phyloP scores from a whole-genome alignment of 2,797 vertebrate genomes.

The Argya squamiceps region DNA sequence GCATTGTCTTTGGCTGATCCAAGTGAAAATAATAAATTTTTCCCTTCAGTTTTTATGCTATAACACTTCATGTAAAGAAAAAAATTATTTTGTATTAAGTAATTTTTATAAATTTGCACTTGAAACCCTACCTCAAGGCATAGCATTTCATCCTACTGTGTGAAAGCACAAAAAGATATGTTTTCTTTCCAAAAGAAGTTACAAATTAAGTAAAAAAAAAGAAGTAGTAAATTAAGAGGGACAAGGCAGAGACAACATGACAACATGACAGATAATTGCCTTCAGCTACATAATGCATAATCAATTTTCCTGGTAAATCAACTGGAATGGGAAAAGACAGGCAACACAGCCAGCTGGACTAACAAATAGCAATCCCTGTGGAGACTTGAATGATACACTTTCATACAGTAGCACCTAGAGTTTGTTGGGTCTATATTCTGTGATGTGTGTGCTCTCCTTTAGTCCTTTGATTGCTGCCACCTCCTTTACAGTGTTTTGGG shows the following conservation, averaged over 20 bases:
- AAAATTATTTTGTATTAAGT: neutral
- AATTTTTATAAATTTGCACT: neutral
- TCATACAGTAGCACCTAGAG: neutral
- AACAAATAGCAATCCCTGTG: neutral
- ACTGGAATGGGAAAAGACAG: neutral
- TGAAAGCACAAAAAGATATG: neutral
- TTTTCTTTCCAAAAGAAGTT: neutral
- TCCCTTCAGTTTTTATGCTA: neutral
- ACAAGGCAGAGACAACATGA: neutral
- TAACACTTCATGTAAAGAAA: neutral
- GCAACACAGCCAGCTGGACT: neutral
- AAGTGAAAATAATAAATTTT: neutral
- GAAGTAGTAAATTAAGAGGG: neutral
- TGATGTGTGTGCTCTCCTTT: neutral
- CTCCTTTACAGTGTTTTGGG: neutral
- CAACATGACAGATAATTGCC: neutral
- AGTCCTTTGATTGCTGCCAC: neutral
- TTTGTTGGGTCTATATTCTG: neutral
- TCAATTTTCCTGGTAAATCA: neutral
- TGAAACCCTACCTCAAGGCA: neutral
- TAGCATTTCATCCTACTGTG: neutral
- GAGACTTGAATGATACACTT: neutral
- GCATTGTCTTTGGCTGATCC: neutral
- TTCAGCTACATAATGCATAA: neutral
- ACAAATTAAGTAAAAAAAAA: neutral